Evolutionary conservation across 2,888 invertebrate genomes (phyloP).

Genomic region (Meloe dianella): DNA sequence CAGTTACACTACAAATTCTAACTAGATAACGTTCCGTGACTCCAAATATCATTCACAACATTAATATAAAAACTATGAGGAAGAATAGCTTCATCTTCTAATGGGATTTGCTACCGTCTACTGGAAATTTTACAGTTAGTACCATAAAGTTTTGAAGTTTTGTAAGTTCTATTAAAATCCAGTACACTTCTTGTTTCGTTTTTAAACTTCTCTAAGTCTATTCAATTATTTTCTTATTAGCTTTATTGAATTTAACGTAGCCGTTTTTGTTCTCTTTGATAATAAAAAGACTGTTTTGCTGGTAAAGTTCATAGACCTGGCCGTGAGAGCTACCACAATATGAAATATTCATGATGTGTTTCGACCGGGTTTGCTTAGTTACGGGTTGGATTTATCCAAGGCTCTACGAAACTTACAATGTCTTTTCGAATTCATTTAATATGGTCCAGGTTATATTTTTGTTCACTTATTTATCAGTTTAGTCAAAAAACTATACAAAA

Average conservation of each 20-base stretch:
- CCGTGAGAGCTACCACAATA: conserved; percentile 13
- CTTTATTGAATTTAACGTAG: neutral
- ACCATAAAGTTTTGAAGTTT: neutral
- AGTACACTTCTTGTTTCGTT: neutral
- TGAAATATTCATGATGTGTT: conserved; percentile 44
- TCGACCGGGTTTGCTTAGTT: conserved; percentile 22
- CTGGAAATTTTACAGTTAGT: neutral
- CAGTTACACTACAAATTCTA: neutral
- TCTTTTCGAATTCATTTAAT: conserved; percentile 32
- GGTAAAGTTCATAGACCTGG: neutral
- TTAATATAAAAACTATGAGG: neutral
- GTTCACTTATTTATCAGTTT: conserved; percentile 12
- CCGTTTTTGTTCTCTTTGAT: neutral
- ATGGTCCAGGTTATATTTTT: conserved; percentile 28
- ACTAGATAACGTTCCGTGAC: neutral
- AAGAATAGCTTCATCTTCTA: neutral
- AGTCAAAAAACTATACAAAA: neutral
- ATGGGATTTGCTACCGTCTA: neutral
- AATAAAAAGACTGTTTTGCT: neutral
- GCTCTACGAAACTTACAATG: conserved; percentile 28
- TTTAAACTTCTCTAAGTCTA: neutral
- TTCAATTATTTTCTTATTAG: conserved; percentile 7
- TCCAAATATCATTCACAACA: conserved; percentile 2
- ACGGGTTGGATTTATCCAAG: conserved; percentile 29
- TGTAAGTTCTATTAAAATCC: neutral